These are phyloP conservation scores for Pelecanoides urinatrix DNA, from an alignment of 2,113 vertebrate species.

Conservation along the genomic window DNA sequence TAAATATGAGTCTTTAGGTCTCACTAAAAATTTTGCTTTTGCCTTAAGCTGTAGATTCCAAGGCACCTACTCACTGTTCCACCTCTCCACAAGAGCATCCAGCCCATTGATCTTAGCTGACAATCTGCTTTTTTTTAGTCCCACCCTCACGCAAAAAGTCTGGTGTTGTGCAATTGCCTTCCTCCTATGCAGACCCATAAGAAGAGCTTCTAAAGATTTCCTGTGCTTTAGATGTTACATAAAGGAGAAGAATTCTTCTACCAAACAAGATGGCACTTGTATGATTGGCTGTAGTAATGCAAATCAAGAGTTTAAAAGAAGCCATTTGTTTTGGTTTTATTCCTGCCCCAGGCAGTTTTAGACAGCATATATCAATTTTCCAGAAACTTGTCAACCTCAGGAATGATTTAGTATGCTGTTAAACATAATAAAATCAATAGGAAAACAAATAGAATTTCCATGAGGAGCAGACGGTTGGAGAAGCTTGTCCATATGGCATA, in stretches of 20 bases:
- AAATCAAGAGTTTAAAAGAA: conserved; percentile 53
- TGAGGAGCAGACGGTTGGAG: conserved; percentile 38
- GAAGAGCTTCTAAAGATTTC: conserved; percentile 19
- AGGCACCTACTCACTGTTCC: neutral
- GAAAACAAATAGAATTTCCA: conserved; percentile 67
- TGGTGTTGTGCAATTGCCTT: neutral
- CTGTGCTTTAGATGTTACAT: conserved; percentile 16
- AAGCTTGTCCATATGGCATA: conserved; percentile 27
- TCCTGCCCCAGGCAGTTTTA: conserved; percentile 55
- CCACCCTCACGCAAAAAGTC: neutral
- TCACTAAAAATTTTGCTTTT: neutral
- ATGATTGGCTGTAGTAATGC: conserved; percentile 29
- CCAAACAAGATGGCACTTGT: conserved; percentile 60
- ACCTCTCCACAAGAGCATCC: neutral
- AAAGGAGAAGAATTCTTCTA: conserved; percentile 3
- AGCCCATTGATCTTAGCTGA: conserved; percentile 9
- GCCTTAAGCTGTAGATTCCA: conserved; percentile 27
- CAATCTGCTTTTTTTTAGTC: conserved; percentile 1
- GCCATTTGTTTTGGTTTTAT: conserved; percentile 64
- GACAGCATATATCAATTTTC: conserved; percentile 63
- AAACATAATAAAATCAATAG: conserved; percentile 61
- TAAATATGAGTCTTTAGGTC: neutral
- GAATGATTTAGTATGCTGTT: conserved; percentile 65
- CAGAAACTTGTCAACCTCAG: conserved; percentile 60
- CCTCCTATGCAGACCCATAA: neutral